Percentiles rank a stretch among this genome's conserved stretches.
Evolutionary conservation across 2,888 invertebrate species (phyloP).

Genomic region (Lepetodrilus schrolli): DNA sequence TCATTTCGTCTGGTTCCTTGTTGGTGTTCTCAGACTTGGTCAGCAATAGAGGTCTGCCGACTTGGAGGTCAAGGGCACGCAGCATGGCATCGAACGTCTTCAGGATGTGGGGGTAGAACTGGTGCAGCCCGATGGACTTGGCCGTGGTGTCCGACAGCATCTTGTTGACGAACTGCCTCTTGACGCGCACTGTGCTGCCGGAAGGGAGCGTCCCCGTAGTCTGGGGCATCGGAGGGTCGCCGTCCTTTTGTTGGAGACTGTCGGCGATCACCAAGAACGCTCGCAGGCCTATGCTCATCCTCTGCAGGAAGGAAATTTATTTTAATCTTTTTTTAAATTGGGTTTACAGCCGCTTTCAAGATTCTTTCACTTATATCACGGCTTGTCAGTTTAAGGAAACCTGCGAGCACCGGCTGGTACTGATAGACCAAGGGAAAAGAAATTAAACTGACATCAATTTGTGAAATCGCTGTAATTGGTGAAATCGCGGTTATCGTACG

Average conservation of each 20-base stretch:
- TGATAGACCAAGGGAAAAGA: no score
- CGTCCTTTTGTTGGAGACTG: slow-evolving; percentile 97
- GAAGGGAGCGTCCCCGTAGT: slow-evolving; percentile 95
- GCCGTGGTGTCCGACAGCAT: slow-evolving; percentile 91
- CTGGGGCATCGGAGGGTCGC: slow-evolving; percentile 98
- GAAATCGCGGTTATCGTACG: no score
- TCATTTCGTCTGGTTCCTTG: slow-evolving; percentile 80
- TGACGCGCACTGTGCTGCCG: slow-evolving; percentile 91
- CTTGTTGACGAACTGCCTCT: slow-evolving; percentile 96
- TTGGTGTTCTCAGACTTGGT: slow-evolving; percentile 96
- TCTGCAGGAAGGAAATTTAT: slow-evolving; percentile 63
- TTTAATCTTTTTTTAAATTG: neutral
- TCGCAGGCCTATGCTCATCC: slow-evolving; percentile 98
- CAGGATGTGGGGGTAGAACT: slow-evolving; percentile 95
- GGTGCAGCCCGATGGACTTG: slow-evolving; percentile 95
- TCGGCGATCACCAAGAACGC: slow-evolving; percentile 99
- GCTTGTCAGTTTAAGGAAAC: no score
- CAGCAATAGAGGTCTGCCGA: slow-evolving; percentile 96
- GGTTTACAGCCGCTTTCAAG: no score
- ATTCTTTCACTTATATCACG: no score
- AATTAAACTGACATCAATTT: no score
- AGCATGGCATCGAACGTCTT: slow-evolving; percentile 96
- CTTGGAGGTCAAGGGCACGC: slow-evolving; percentile 93
- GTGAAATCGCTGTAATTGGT: no score
- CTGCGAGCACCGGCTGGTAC: no score